Evolutionary conservation across 2,888 invertebrate species (phyloP).

Genomic region (Leucania comma): DNA sequence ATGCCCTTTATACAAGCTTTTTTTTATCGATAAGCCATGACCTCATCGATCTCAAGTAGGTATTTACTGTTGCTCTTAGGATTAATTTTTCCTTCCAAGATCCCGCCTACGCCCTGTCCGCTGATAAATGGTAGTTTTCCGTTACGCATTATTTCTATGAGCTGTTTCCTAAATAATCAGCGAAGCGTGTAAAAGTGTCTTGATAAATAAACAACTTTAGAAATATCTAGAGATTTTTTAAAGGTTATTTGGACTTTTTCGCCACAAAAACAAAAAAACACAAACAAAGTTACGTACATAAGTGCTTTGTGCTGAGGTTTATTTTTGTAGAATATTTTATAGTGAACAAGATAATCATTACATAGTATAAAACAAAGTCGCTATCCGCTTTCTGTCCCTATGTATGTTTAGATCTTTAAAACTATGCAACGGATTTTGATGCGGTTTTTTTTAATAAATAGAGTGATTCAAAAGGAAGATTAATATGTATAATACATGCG

Average conservation of each 20-base stretch:
- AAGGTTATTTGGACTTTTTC: conserved; percentile 1
- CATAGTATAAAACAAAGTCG: no score
- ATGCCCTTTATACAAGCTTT: neutral
- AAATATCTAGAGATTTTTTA: conserved; percentile 12
- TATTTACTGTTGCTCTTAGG: conserved; percentile 9
- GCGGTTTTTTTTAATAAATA: no score
- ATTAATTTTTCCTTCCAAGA: conserved; percentile 36
- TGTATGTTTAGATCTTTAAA: no score
- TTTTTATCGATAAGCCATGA: conserved; percentile 20
- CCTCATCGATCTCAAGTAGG: conserved; percentile 19
- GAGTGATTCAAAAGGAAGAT: no score
- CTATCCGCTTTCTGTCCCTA: no score
- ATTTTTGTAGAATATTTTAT: no score
- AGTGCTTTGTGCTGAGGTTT: no score
- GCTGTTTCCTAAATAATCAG: conserved; percentile 27
- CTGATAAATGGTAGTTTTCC: conserved; percentile 46
- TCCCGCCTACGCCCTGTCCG: conserved; percentile 28
- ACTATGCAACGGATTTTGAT: no score
- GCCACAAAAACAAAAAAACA: no score
- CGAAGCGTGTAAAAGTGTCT: conserved; percentile 16
- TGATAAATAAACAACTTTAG: conserved; percentile 21
- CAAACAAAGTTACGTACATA: no score
- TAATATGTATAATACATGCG: no score
- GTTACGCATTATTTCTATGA: conserved; percentile 14
- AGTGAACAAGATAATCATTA: no score